These are phyloP conservation scores for Dinocampus coccinellae DNA, from an alignment of 2,888 invertebrate genomes.

Conservation along the genomic window DNA sequence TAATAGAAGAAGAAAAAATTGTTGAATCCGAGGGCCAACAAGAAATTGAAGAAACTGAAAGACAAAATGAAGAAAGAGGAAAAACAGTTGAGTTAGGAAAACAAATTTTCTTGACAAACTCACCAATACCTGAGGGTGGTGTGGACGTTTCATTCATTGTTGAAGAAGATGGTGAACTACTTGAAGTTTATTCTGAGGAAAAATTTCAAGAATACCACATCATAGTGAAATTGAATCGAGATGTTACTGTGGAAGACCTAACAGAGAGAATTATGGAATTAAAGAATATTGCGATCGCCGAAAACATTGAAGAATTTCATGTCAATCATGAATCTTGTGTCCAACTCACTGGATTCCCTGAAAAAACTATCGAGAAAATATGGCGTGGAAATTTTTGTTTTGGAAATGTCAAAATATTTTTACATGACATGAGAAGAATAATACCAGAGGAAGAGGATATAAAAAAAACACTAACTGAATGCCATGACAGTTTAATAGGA, in stretches of 20 bases:
- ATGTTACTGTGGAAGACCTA: constrained; percentile 17
- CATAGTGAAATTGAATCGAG: background rate
- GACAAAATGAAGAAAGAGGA: background rate
- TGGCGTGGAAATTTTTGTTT: background rate
- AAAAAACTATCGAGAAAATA: constrained; percentile 11
- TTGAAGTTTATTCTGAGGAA: constrained; percentile 30
- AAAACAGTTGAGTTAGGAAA: background rate
- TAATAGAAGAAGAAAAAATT: background rate
- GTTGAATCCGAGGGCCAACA: no score
- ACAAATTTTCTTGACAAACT: background rate
- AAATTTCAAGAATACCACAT: constrained; percentile 22
- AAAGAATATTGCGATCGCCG: constrained; percentile 9
- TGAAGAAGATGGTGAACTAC: constrained; percentile 2
- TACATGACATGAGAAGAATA: constrained; percentile 10
- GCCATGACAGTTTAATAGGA: constrained; percentile 46
- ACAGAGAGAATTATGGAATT: background rate
- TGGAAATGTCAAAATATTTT: background rate
- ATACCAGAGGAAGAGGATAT: background rate
- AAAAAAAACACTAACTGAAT: constrained; percentile 34
- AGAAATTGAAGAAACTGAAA: background rate
- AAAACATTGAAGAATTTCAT: constrained; percentile 29
- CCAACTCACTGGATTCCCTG: constrained; percentile 8
- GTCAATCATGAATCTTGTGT: constrained; percentile 25
- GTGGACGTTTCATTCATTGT: constrained; percentile 27
- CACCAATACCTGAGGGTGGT: constrained; percentile 31